Conservation (phyloP, 37 sponge, comb jelly and placozoan genomes). For the Dysidea cf. avara region DNA sequence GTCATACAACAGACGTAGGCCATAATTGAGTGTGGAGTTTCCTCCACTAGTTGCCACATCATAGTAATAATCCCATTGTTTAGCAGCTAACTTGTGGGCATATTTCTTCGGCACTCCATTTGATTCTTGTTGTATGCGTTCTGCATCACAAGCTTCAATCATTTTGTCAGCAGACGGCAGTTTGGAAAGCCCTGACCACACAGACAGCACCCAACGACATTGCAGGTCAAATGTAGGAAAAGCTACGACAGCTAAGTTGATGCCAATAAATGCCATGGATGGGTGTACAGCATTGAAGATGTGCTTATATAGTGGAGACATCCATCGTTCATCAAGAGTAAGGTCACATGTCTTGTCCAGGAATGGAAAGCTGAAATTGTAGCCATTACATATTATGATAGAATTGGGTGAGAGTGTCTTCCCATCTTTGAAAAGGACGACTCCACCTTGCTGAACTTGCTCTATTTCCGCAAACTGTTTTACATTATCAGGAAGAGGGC, state of each 20-base stretch:
- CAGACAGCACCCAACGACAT: slow-evolving; percentile 38
- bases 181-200: slow-evolving; percentile 37
- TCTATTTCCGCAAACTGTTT: slow-evolving; percentile 26
- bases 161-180: slow-evolving; percentile 66
- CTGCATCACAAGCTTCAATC: slow-evolving; percentile 29
- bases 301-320: slow-evolving; percentile 76
- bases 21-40: too few relatives aligned
- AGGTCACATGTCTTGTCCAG: slow-evolving; percentile 53
- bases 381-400: slow-evolving; percentile 73
- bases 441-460: slow-evolving; percentile 22
- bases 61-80: too few relatives aligned
- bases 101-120: slow-evolving; percentile 29
- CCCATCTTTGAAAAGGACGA: slow-evolving; percentile 32
- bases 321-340: slow-evolving; percentile 29
- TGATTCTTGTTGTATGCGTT: slow-evolving; percentile 28
- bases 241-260: slow-evolving; percentile 9
- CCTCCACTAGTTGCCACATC: slow-evolving; percentile 38
- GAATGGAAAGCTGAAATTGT: slow-evolving; percentile 68
- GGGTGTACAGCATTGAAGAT: slow-evolving; percentile 65
- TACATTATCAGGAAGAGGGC: slow-evolving; percentile 43
- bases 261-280: too few relatives aligned
- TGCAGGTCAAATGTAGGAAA: slow-evolving; percentile 52
- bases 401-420: slow-evolving; percentile 15
- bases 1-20: too few relatives aligned
- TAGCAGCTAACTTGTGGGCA: slow-evolving; percentile 55